Conservation (phyloP, 2,113 vertebrate species). For the Osmerus mordax region DNA sequence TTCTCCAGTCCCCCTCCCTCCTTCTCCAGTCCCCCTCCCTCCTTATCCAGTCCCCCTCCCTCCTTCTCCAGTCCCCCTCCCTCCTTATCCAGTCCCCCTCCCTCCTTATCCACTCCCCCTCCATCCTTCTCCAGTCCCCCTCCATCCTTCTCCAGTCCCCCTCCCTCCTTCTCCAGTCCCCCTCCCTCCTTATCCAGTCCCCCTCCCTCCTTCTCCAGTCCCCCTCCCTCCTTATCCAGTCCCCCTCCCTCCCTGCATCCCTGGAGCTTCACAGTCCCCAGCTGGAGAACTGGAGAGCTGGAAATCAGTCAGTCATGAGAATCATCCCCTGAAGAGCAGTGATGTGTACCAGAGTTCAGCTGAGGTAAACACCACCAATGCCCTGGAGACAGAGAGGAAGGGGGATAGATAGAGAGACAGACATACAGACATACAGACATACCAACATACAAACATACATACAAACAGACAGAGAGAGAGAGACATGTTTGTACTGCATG, state of each 20-base stretch:
- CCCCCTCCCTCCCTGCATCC: slow-evolving; percentile 4
- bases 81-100: no score
- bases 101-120: no score
- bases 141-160: no score
- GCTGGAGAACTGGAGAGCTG: slow-evolving; percentile 43
- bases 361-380: slow-evolving; percentile 53
- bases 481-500: no score
- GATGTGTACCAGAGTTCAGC: slow-evolving; percentile 57
- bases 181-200: no score
- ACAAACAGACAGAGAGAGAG: no score
- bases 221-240: slow-evolving; percentile 6
- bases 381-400: slow-evolving; percentile 32
- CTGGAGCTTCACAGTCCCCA: slow-evolving; percentile 45
- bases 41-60: background rate
- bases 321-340: slow-evolving; percentile 40
- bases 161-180: no score
- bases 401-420: background rate
- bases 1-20: no score
- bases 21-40: background rate
- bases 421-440: no score
- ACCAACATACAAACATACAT: no score
- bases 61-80: no score
- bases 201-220: background rate
- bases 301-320: slow-evolving; percentile 40
- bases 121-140: no score